These are phyloP conservation scores for Dione juno DNA, from an alignment of 2,888 invertebrate genomes.

Conservation along the genomic window DNA sequence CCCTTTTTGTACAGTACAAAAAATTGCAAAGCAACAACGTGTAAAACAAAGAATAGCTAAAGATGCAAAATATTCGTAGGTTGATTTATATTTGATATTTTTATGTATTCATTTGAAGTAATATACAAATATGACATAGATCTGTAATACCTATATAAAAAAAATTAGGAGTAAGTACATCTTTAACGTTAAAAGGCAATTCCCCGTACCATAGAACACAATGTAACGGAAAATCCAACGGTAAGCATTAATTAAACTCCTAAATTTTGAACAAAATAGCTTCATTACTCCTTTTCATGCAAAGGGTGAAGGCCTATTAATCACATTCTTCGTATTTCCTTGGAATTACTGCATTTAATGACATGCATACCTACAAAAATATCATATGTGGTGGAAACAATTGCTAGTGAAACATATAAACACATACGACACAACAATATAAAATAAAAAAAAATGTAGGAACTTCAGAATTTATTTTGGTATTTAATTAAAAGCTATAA, in stretches of 20 bases:
- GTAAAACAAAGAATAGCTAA: neutral
- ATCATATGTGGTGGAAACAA: neutral
- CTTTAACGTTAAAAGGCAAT: neutral
- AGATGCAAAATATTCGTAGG: neutral
- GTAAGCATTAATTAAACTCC: conserved; percentile 51
- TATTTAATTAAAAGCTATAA: neutral
- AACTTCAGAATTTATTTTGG: neutral
- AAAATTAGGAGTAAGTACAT: neutral
- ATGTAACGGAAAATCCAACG: conserved; percentile 40
- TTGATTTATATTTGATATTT: neutral
- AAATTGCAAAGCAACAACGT: neutral
- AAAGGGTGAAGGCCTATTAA: conserved; percentile 55
- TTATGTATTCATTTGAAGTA: too few relatives aligned
- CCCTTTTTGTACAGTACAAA: neutral
- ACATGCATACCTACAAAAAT: neutral
- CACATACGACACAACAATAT: neutral
- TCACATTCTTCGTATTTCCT: conserved; percentile 44
- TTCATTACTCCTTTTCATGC: conserved; percentile 58
- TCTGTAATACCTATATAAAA: too few relatives aligned
- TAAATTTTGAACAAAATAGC: conserved; percentile 53
- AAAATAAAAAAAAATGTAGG: neutral
- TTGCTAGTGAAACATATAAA: neutral
- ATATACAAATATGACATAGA: too few relatives aligned
- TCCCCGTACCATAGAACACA: conserved; percentile 12
- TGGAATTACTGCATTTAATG: conserved; percentile 20